Evolutionary conservation across 2,113 vertebrate genomes (phyloP).

Genomic region (Acinonyx jubatus): DNA sequence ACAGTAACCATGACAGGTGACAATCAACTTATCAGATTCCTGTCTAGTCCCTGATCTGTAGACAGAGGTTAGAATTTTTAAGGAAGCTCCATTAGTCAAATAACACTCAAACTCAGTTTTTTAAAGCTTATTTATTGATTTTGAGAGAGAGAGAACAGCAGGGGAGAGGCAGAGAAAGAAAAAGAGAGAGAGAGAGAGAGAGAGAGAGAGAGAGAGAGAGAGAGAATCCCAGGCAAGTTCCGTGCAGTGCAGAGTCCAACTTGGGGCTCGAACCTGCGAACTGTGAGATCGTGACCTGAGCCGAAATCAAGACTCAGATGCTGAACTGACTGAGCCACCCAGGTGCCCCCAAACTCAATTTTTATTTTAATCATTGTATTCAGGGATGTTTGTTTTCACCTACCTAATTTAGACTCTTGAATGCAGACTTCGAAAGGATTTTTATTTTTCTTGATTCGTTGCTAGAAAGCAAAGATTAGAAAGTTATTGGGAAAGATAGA

Average conservation of each 20-base stretch:
- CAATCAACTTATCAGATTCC: not conserved
- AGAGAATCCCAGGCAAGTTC: too few species aligned
- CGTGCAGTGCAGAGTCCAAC: too few species aligned
- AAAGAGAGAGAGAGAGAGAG: too few species aligned
- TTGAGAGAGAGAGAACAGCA: too few species aligned
- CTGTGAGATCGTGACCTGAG: too few species aligned
- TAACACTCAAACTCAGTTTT: not conserved
- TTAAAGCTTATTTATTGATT: not conserved
- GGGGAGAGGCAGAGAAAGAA: too few species aligned
- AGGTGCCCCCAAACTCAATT: not conserved
- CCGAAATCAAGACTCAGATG: too few species aligned
- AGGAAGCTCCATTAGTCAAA: not conserved
- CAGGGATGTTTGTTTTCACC: not conserved
- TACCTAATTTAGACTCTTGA: conserved; percentile 18
- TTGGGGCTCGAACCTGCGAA: too few species aligned
- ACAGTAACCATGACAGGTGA: not conserved
- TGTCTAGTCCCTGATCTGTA: not conserved
- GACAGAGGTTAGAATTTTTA: not conserved
- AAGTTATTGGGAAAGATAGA: not conserved
- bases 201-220: too few species aligned
- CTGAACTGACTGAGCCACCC: too few species aligned
- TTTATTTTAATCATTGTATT: not conserved
- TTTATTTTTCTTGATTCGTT: conserved; percentile 43
- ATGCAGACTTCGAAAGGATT: not conserved
- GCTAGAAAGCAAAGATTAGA: not conserved